Evolutionary conservation across 2,113 vertebrate genomes (phyloP), one percentile per base, ranked within the genome.

Genomic region (Heterotis niloticus): DNA sequence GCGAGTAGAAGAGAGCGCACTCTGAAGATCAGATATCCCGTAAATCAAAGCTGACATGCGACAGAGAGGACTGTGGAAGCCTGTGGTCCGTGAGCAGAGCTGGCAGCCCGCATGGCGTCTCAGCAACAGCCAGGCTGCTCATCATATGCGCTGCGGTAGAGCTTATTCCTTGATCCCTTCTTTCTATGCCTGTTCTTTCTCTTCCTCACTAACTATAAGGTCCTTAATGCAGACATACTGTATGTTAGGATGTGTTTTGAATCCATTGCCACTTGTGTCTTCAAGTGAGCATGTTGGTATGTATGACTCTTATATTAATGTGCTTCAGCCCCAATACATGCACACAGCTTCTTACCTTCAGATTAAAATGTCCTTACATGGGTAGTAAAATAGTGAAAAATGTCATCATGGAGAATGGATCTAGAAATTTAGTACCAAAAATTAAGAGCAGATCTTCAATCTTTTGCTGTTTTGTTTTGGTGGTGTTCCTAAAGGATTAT

Each of bases 1-100:
- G 62, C 72, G 60, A 71, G 26, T 5, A 10, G 60, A 26, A 52
- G 34, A n/a, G 73, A 78, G 51, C 20, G 44, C 7, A 68, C 65
- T 84, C 82, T 75, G 78, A 83, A 85, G 70, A 85, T 83, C 57
- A 81, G 78, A 90, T 85, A 81, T 83, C 81, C 75, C 23, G 14
- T 85, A 80, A 86, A 86, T 86, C 83, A 83, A 80, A 84, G 78
- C 77, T 81, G 72, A 65, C 20, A 3, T 78, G 76, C 24, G 44
- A 65, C 80, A 28, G 59, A 64, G 70, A 62, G 64, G 68, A 71
- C 74, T 18, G 28, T 71, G 71, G 85, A 80, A 83, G 80, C 78
- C 64, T 69, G 17, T 67, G 54, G 68, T 60, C 76, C 73, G 64
- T 57, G 28, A 56, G 80, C 29, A 9, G 1, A 67, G 70, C 11